Conservation (phyloP, 2,888 invertebrate genomes). For the Orthosia gothica region DNA sequence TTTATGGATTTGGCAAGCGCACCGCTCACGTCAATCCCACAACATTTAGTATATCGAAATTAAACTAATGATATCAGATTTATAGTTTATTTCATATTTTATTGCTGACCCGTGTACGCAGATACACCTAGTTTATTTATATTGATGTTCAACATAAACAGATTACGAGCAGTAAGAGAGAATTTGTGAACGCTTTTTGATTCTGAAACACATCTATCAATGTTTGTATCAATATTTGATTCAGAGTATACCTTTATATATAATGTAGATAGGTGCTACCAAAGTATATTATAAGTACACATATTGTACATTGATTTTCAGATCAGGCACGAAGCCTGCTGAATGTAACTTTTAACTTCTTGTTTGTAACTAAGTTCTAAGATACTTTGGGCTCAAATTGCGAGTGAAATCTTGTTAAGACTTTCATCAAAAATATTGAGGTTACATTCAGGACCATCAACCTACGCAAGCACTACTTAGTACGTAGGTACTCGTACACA, state of each 20-base stretch:
- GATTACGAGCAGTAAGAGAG: not conserved
- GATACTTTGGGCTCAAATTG: not conserved
- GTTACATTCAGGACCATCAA: not conserved
- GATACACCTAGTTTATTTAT: conserved; percentile 33
- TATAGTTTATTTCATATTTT: conserved; percentile 49
- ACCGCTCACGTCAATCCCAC: conserved; percentile 42
- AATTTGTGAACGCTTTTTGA: conserved; percentile 16
- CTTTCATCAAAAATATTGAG: not conserved
- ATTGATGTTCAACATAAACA: conserved; percentile 35
- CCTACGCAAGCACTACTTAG: not conserved
- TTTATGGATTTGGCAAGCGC: conserved; percentile 62
- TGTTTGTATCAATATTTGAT: not conserved
- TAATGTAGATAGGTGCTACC: too few species aligned
- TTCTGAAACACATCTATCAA: conserved; percentile 3
- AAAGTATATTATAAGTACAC: too few species aligned
- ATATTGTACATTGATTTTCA: too few species aligned
- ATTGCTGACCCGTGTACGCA: conserved; percentile 35
- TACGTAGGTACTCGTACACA: not conserved
- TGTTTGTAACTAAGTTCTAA: not conserved
- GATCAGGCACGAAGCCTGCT: not conserved
- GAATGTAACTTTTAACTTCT: not conserved
- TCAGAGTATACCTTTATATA: not conserved
- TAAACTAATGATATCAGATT: conserved; percentile 59
- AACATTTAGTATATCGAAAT: conserved; percentile 36
- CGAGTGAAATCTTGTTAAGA: not conserved